These are phyloP conservation scores for Liolophura sinensis DNA, from an alignment of 1,140 invertebrate genomes.

Conservation along the genomic window DNA sequence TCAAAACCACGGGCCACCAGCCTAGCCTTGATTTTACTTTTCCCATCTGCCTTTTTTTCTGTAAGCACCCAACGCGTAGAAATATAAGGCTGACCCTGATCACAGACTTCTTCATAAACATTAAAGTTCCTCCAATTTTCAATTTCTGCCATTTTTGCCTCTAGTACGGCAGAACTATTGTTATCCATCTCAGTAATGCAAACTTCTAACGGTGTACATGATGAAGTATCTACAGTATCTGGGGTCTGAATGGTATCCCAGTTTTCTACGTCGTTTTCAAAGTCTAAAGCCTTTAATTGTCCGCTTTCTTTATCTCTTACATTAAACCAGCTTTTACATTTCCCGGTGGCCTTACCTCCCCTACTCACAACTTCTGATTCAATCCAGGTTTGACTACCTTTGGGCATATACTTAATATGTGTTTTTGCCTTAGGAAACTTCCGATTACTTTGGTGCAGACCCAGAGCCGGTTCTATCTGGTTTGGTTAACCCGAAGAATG, in stretches of 20 bases:
- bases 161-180: neutral
- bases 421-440: too few species aligned
- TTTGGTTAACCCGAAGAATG: too few species aligned
- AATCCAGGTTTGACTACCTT: neutral
- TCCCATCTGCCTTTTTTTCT: neutral
- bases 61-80: slow-evolving; percentile 2
- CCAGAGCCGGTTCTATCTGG: too few species aligned
- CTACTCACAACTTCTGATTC: neutral
- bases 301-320: neutral
- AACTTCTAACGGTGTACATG: neutral
- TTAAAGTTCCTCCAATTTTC: slow-evolving; percentile 4
- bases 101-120: slow-evolving; percentile 1
- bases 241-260: neutral
- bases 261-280: neutral
- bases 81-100: neutral
- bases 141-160: neutral
- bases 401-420: too few species aligned
- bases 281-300: neutral
- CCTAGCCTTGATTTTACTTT: slow-evolving; percentile 2
- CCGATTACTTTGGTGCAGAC: too few species aligned
- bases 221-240: neutral
- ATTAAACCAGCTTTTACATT: slow-evolving; percentile 1
- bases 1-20: slow-evolving; percentile 1
- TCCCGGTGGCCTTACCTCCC: neutral
- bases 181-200: neutral